Conservation (phyloP, 2,113 vertebrate species). For the Himantopus leucocephalus region DNA sequence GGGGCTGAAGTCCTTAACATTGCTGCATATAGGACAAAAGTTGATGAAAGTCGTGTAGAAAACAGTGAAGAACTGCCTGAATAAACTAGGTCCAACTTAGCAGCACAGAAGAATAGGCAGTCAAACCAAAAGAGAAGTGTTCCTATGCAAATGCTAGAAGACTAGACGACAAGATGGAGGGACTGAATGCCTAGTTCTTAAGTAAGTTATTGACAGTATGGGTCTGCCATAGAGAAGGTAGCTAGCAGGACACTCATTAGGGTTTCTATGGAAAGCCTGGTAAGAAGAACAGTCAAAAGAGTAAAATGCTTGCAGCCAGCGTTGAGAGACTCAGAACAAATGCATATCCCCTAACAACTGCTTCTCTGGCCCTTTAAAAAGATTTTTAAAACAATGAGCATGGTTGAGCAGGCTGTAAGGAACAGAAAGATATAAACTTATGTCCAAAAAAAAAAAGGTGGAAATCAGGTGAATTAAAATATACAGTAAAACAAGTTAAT, state of each 20-base stretch:
- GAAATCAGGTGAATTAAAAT: background rate
- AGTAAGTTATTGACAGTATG: background rate
- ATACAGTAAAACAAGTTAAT: background rate
- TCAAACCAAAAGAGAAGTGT: background rate
- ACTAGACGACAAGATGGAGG: background rate
- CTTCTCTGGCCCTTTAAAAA: background rate
- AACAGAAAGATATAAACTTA: background rate
- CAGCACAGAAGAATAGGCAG: background rate
- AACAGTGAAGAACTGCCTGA: background rate
- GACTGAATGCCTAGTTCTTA: background rate
- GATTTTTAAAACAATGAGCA: background rate
- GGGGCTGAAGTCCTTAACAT: background rate
- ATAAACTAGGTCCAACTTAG: background rate
- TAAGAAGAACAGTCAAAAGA: background rate
- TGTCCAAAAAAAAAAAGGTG: background rate
- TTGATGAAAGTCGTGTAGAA: background rate
- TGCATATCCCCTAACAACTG: background rate
- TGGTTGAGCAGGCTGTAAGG: background rate
- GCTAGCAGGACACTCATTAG: background rate
- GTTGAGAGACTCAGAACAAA: background rate
- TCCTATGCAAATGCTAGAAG: background rate
- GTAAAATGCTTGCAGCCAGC: background rate
- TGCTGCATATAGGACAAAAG: background rate
- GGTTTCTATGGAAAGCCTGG: background rate
- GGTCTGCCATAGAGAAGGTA: background rate